phyloP scores from a whole-genome alignment of 2,888 invertebrate genomes.

The Trachelus stipa region DNA sequence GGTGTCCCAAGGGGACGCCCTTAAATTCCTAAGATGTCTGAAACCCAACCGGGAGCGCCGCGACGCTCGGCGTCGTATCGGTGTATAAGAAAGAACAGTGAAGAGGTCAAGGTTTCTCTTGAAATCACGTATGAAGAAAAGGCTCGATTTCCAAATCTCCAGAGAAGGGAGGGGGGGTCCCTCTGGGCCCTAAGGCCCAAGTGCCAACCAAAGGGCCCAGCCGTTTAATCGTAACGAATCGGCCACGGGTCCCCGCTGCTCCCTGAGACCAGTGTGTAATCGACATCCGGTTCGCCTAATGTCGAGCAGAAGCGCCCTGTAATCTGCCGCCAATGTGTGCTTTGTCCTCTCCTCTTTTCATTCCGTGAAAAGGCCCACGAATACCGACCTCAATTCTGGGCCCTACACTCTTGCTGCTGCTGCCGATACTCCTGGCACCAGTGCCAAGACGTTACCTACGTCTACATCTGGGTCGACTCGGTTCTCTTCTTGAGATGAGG shows the following conservation, averaged over 20 bases:
- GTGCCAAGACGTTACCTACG: background rate
- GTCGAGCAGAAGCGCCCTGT: slow-evolving; percentile 48
- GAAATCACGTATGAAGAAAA: slow-evolving; percentile 7
- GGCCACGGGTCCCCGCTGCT: slow-evolving; percentile 31
- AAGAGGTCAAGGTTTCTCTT: too few relatives aligned
- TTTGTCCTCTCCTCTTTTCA: slow-evolving; percentile 4
- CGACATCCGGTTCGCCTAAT: slow-evolving; percentile 51
- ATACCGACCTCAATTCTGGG: too few relatives aligned
- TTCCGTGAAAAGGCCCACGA: too few relatives aligned
- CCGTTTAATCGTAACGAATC: slow-evolving; percentile 44
- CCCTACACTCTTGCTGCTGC: too few relatives aligned
- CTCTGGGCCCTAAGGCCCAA: too few relatives aligned
- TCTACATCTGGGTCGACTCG: background rate
- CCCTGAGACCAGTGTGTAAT: slow-evolving; percentile 40
- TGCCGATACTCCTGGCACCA: too few relatives aligned
- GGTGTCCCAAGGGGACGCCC: too few relatives aligned
- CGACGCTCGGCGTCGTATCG: too few relatives aligned
- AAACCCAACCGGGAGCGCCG: too few relatives aligned
- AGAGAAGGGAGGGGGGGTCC: too few relatives aligned
- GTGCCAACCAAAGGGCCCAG: slow-evolving; percentile 6
- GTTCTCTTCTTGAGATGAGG: background rate
- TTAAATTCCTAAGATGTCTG: too few relatives aligned
- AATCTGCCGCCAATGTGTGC: slow-evolving; percentile 40
- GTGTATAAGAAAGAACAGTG: too few relatives aligned
- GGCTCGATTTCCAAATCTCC: slow-evolving; percentile 8